These are phyloP conservation scores for Portevinia maculata DNA, from an alignment of 2,888 invertebrate species.

Conservation along the genomic window DNA sequence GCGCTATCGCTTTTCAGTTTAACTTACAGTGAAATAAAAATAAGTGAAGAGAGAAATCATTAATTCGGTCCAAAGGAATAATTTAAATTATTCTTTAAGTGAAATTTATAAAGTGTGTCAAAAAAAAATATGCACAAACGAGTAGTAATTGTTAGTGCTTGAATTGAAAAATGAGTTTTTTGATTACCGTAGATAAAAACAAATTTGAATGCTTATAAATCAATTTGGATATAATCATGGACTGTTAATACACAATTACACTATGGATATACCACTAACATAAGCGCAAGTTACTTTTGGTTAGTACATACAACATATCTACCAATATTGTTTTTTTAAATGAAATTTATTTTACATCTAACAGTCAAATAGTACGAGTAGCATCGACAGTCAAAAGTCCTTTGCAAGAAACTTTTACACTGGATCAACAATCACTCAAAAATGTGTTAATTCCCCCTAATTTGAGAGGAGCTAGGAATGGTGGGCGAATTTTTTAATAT, in stretches of 20 bases:
- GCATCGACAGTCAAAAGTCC: neutral
- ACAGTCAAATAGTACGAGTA: neutral
- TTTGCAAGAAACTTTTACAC: neutral
- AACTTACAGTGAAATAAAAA: constrained; percentile 13
- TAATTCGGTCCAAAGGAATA: constrained; percentile 26
- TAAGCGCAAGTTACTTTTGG: constrained; percentile 24
- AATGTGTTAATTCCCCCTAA: constrained; percentile 49
- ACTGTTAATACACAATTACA: constrained; percentile 44
- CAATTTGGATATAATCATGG: constrained; percentile 55
- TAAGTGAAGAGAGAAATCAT: constrained; percentile 30
- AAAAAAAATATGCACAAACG: constrained; percentile 1
- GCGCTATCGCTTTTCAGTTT: constrained; percentile 43
- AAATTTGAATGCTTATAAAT: constrained; percentile 25
- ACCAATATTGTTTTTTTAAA: neutral
- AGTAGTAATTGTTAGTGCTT: constrained; percentile 27
- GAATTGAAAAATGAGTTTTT: constrained; percentile 19
- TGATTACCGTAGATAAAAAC: constrained; percentile 22
- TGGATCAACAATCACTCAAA: constrained; percentile 39
- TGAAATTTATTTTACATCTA: neutral
- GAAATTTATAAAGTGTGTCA: constrained; percentile 22
- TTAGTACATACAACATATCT: too few species aligned
- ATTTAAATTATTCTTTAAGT: constrained; percentile 33
- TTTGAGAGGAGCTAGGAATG: constrained; percentile 26
- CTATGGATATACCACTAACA: constrained; percentile 53
- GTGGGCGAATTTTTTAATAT: constrained; percentile 31